Evolutionary conservation across 1,140 invertebrate genomes (phyloP), one percentile per base, ranked within the genome.

Genomic region (Hypothenemus hampei): DNA sequence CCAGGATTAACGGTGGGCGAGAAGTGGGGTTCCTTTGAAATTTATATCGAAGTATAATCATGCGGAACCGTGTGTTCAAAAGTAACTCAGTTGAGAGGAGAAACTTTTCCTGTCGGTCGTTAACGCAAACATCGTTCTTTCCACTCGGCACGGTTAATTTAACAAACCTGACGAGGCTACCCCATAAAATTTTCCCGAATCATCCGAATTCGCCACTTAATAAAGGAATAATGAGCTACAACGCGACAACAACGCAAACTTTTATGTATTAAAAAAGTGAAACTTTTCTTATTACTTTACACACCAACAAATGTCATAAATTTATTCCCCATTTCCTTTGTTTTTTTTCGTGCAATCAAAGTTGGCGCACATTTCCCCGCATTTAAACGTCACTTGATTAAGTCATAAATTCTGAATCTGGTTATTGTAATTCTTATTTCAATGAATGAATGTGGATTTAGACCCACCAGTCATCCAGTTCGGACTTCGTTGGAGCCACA

Each of bases 231-330:
- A 57, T 57, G 47, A 57, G 50, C 46, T 57, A 47, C 26, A 31
- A 11, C 20, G 15, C 21, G 13, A 11, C 11, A 19, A 49, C 13
- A 24, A 33, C 37, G 36, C 46, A 39, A 50, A 57, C 44, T n/a
- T n/a, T n/a, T n/a, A n/a, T n/a, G n/a, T n/a, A n/a, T n/a, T n/a
- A n/a, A n/a, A n/a, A n/a, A n/a, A n/a, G n/a, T n/a, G n/a, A 57
- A 57, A 57, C 54, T 57, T 57, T 57, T 48, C 54, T 57, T 50
- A 50, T 57, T 57, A n/a, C n/a, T n/a, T n/a, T n/a, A n/a, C n/a
- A n/a, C n/a, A n/a, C n/a, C n/a, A n/a, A n/a, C n/a, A n/a, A n/a
- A n/a, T n/a, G n/a, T n/a, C n/a, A n/a, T n/a, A n/a, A n/a, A n/a
- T n/a, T n/a, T n/a, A n/a, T n/a, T n/a, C n/a, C n/a, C n/a, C n/a